These are phyloP conservation scores for Philypnodon macrostomus DNA, from an alignment of 2,797 vertebrate genomes.

Conservation along the genomic window DNA sequence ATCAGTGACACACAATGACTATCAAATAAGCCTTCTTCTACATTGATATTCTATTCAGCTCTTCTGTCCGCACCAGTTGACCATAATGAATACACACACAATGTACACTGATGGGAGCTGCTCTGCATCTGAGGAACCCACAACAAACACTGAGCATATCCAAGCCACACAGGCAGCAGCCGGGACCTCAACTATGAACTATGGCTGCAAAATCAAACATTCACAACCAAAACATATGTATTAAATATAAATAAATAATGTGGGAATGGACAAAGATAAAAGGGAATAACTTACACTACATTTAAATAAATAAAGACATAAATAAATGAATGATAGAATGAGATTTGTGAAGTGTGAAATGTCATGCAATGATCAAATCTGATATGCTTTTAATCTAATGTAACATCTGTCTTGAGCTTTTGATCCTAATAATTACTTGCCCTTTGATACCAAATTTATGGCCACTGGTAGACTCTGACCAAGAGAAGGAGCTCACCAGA, in stretches of 20 bases:
- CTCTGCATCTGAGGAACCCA: conserved; percentile 18
- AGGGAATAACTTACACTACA: conserved; percentile 1
- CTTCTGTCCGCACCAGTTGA: conserved; percentile 12
- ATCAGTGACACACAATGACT: conserved; percentile 14
- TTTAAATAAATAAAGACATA: conserved; percentile 36
- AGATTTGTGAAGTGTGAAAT: conserved; percentile 41
- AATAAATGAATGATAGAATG: conserved; percentile 31
- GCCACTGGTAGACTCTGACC: conserved; percentile 27
- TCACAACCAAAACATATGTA: conserved; percentile 23
- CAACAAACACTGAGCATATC: conserved; percentile 39
- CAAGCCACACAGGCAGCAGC: conserved; percentile 25
- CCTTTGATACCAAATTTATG: conserved; percentile 2
- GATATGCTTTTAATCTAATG: conserved; percentile 49
- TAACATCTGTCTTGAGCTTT: conserved; percentile 32
- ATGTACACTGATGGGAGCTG: conserved; percentile 22
- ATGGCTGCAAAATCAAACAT: conserved; percentile 33
- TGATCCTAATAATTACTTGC: conserved; percentile 9
- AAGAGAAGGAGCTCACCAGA: conserved; percentile 83
- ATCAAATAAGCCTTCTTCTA: conserved; percentile 15
- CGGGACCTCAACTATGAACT: conserved; percentile 29
- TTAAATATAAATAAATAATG: conserved; percentile 18
- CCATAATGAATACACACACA: conserved; percentile 15
- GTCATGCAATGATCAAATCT: conserved; percentile 37
- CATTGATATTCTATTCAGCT: conserved; percentile 30
- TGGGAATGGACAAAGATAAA: background rate